Base-by-base conservation (phyloP, 2,113 vertebrate genomes). In the Python bivittatus region DNA sequence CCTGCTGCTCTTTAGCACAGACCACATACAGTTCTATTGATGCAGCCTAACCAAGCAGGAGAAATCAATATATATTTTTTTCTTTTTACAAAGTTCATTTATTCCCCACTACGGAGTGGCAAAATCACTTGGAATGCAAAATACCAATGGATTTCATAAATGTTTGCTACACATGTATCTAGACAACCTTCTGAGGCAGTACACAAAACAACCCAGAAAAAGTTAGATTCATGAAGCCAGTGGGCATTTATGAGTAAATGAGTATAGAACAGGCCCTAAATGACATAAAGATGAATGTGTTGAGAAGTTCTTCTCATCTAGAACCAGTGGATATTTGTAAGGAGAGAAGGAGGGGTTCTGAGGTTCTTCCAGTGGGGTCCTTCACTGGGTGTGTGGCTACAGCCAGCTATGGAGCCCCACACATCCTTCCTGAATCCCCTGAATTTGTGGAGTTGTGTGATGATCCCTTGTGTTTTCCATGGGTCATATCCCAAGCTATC, bases 61-160 rank as follows among this genome's bases (percentile, higher is more conserved):
- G 15, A 84, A 25, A 23, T 6, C n/a, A 0, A 64, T 8, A 90
- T 48, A 53, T 0, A 0, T 44, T 1, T 4, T 25, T 89, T 92
- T 90, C 88, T 1, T 25, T 0, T 9, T 3, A 93, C 92, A 95
- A 42, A 68, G 1, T 56, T 44, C 48, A 56, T 64, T 86, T 91
- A 6, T 87, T 68, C 20, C 9, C 92, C 96, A 1, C 94, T 12
- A 94, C 95, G 93, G 95, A 95, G 95, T 84, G 93, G 86, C 94
- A 94, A 91, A 95, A 93, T 94, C 92, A 25, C 13, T 33, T 29
- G 15, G 13, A 44, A 60, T 57, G 42, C 54, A 17, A 88, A 48
- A 7, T n/a, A 27, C 17, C 25, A 29, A 3, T n/a, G 9, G 22
- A 7, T 84, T 20, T 20, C 20, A 53, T 48, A 48, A 64, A 58